A percentile compares a stretch with the other conserved stretches of the same genome.
phyloP scores from a whole-genome alignment of 1,140 invertebrate genomes.

The Drosophila tropicalis region DNA sequence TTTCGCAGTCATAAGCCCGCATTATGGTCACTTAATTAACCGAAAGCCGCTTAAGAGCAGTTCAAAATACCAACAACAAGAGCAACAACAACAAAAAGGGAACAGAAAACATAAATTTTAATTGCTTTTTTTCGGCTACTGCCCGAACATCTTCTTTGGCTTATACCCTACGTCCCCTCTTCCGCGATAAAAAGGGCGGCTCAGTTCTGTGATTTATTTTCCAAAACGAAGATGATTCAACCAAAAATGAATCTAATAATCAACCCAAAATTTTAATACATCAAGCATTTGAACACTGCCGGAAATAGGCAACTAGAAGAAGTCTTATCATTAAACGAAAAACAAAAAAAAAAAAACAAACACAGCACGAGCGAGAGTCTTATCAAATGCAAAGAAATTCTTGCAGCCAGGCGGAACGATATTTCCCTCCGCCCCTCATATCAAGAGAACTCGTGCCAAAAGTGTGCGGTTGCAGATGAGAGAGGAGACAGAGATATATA shows the following conservation, averaged over 20 bases:
- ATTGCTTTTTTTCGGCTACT: conserved; percentile 73
- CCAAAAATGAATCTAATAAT: background rate
- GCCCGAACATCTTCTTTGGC: conserved; percentile 31
- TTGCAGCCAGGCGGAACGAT: conserved; percentile 3
- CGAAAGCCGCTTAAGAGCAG: conserved; percentile 68
- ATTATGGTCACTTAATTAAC: conserved; percentile 80
- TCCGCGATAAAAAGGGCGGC: conserved; percentile 31
- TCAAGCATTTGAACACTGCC: background rate
- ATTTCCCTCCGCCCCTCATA: conserved; percentile 15
- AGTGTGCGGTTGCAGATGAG: conserved; percentile 44
- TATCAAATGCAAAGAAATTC: conserved; percentile 4
- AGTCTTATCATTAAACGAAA: background rate
- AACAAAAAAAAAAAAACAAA: too few relatives aligned
- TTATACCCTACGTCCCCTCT: background rate
- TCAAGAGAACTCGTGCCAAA: conserved; percentile 66
- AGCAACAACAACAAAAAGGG: conserved; percentile 31
- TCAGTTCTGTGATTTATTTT: conserved; percentile 50
- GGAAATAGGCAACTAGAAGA: conserved; percentile 12
- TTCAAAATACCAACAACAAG: conserved; percentile 19
- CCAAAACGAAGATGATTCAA: conserved; percentile 31
- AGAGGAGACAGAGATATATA: background rate
- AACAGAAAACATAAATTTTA: conserved; percentile 73
- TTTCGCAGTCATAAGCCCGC: conserved; percentile 79
- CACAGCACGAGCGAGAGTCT: background rate
- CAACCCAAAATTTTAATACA: background rate